A percentile compares a stretch with the other conserved stretches of the same genome.
phyloP scores from a whole-genome alignment of 2,113 vertebrate species.

The Cebus imitator region DNA sequence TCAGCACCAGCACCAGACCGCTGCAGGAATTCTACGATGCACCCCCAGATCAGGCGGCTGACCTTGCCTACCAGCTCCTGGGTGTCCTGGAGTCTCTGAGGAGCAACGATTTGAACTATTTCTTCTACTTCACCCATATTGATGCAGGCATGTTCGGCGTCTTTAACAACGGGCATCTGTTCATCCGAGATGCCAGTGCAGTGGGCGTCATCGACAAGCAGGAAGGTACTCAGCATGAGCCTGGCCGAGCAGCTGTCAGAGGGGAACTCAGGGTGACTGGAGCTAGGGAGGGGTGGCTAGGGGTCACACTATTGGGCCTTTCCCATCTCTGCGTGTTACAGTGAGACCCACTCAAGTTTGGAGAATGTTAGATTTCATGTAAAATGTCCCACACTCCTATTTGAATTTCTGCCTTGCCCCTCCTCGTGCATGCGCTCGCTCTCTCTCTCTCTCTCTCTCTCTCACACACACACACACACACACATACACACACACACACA shows the following conservation, averaged over 20 bases:
- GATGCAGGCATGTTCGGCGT: constrained; percentile 88
- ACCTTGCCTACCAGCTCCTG: constrained; percentile 89
- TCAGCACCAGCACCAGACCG: constrained; percentile 84
- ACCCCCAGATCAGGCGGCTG: constrained; percentile 79
- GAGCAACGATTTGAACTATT: constrained; percentile 89
- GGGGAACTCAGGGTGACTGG: constrained; percentile 25
- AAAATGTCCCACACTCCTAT: background rate
- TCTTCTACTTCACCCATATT: constrained; percentile 88
- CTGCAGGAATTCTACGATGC: constrained; percentile 81
- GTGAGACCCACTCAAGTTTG: constrained; percentile 7
- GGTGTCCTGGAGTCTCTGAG: constrained; percentile 84
- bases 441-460: too few relatives aligned
- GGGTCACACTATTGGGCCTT: background rate
- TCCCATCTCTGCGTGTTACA: background rate
- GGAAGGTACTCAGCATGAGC: constrained; percentile 85
- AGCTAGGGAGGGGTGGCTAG: background rate
- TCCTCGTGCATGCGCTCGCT: background rate
- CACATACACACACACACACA: background rate
- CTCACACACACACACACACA: background rate
- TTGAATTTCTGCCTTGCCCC: background rate
- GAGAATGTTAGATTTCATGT: background rate
- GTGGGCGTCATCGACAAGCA: constrained; percentile 90
- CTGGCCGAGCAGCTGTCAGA: constrained; percentile 52
- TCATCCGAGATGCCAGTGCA: constrained; percentile 89
- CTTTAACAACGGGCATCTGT: constrained; percentile 87